Evolutionary conservation across 2,113 vertebrate genomes (phyloP), one percentile per base, ranked within the genome.

Genomic region (Gnathonemus echidnorhynchus): DNA sequence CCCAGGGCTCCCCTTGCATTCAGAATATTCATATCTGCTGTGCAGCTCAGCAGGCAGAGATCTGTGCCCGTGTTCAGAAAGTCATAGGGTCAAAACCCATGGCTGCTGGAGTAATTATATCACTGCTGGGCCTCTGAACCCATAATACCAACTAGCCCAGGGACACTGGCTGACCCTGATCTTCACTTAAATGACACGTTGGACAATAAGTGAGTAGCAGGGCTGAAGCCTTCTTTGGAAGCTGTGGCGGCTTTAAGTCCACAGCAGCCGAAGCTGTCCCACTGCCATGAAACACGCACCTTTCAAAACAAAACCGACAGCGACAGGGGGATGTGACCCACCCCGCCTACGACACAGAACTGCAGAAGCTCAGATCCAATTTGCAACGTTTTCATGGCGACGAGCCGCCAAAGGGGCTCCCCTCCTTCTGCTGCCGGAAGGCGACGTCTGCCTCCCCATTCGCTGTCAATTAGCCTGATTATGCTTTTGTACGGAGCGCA

Each of bases 381-480:
- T 15, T 2, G 70, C 24, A 11, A 19, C 3, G 10, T 87, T 50
- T 6, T 2, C 85, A 52, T 13, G n/a, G 48, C n/a, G 42, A 52
- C 48, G 5, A 27, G 46, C 46, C 9, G 45, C 83, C 39, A 85
- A 49, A 85, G 24, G 45, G 83, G 19, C 0, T 6, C 1, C 9
- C 24, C 83, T n/a, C 46, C 21, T 8, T 15, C 45, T 4, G 45
- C 42, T 24, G 17, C 21, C 24, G 83, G 50, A 56, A 87, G 35
- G 31, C 31, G 27, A 39, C 50, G 17, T 31, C 49, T 19, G 52
- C 31, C 50, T 19, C 31, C 49, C 49, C 31, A 53, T 87, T 58
- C 86, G 27, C 49, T 56, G 48, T 35, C 86, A 87, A 58, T 87
- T 87, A 87, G 49, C 27, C 86, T 3, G 35, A 87, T 87, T 56